These are phyloP conservation scores for Oceanodroma tethys DNA, from an alignment of 2,113 vertebrate genomes.

Conservation along the genomic window DNA sequence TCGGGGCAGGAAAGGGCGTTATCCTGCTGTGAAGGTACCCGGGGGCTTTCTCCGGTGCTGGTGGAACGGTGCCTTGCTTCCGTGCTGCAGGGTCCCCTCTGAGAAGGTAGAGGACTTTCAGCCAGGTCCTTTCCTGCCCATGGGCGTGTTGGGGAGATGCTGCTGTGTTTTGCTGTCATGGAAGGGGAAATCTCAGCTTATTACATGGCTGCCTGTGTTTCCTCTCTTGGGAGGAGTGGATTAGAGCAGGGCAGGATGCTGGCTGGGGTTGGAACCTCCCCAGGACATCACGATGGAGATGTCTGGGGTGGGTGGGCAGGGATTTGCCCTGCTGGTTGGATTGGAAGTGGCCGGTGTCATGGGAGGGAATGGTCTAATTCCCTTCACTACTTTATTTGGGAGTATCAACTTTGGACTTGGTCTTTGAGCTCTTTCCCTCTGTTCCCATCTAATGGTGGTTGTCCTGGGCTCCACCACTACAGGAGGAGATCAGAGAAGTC, in stretches of 20 bases:
- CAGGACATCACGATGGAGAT: neutral
- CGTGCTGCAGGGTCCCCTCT: neutral
- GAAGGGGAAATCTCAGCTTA: neutral
- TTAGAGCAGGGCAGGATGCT: neutral
- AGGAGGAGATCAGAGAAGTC: neutral
- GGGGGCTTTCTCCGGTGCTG: neutral
- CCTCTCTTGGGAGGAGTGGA: neutral
- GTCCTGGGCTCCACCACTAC: neutral
- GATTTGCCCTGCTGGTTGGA: neutral
- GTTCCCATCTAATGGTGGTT: neutral
- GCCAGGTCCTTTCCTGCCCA: neutral
- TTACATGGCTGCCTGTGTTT: neutral
- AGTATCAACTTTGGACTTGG: neutral
- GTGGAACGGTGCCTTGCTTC: neutral
- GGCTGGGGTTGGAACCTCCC: neutral
- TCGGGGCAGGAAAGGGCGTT: neutral
- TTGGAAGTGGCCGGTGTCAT: rapidly evolving
- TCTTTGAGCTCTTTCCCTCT: neutral
- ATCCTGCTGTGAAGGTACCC: neutral
- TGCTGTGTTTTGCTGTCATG: neutral
- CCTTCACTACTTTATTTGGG: neutral
- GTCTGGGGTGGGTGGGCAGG: neutral
- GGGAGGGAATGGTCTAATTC: neutral
- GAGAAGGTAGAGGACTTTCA: neutral
- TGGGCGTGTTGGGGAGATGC: rapidly evolving